Base-by-base conservation (phyloP, 2,113 vertebrate species). In the Halichoeres trimaculatus region DNA sequence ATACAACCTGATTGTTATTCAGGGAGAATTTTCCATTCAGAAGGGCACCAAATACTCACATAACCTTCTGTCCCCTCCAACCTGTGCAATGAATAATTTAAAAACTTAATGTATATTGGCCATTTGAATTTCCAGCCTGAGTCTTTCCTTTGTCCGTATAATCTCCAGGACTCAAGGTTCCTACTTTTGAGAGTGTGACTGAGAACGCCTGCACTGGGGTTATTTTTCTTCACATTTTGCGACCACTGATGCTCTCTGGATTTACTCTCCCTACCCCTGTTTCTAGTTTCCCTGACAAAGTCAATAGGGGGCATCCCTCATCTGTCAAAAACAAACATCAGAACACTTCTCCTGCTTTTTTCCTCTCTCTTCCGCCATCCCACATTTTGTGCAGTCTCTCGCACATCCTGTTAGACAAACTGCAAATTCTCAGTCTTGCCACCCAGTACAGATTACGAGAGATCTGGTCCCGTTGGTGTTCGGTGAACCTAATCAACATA, bases 281-380 rank as follows among this genome's bases (percentile, higher is more conserved):
- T 94, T 94, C 95, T 92, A 95, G 94, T 93, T 95, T 96, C 93
- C 93, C 94, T 96, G 94, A 95, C 95, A 94, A 94, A 97, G 96
- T 98, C 97, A 98, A 99, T 95, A 97, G 97, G 96, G 97, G 96
- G 96, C 97, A 99, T 96, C 95, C 93, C 96, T 98, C 97, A 98
- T 98, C 96, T 98, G 96, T 96, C 96, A 95, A 95, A 96, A 96
- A 95, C 96, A 96, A 97, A 97, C 96, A 96, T 95, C 94, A 94
- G 93, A 96, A 96, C 95, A 95, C 94, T 96, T 96, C 95, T 96
- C 95, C 93, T 94, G 94, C 92, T 92, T 89, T 92, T 90, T 2
- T 91, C 92, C 90, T 87, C 22, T 92, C 92, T 90, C 88, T 30
- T 72, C 64, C 36, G 30, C 84, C 54, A 90, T 94, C 92, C 93